phyloP scores from a whole-genome alignment of 2,888 invertebrate genomes.

The Xestobium rufovillosum region DNA sequence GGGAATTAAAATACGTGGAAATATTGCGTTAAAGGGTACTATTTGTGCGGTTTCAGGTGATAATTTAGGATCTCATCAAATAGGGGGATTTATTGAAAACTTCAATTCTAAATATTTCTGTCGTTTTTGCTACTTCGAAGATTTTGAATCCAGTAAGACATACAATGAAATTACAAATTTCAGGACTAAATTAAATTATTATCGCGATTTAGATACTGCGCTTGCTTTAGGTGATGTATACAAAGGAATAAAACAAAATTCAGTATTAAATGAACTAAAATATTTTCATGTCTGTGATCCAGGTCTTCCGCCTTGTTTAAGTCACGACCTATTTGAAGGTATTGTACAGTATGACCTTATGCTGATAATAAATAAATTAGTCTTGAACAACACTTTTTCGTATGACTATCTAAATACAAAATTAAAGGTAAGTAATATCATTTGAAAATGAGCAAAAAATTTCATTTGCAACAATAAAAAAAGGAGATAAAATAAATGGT shows the following conservation, averaged over 20 bases:
- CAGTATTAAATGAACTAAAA: constrained; percentile 21
- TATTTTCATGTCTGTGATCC: constrained; percentile 24
- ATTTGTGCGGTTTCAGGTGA: constrained; percentile 23
- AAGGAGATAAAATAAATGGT: constrained; percentile 5
- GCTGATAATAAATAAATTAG: constrained; percentile 20
- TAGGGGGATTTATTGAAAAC: constrained; percentile 30
- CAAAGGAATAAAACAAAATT: constrained; percentile 20
- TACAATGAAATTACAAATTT: background rate
- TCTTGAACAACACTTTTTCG: constrained; percentile 13
- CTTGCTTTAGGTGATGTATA: constrained; percentile 2
- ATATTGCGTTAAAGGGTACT: constrained; percentile 18
- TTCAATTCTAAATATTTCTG: constrained; percentile 27
- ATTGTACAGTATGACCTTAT: constrained; percentile 21
- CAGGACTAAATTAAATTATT: constrained; percentile 8
- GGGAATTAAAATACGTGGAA: constrained; percentile 16
- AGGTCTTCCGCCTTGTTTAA: constrained; percentile 22
- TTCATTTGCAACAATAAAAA: constrained; percentile 15
- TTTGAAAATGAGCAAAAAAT: constrained; percentile 11
- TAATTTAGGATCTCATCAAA: constrained; percentile 28
- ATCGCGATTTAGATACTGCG: constrained; percentile 8
- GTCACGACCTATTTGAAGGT: constrained; percentile 25
- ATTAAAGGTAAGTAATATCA: constrained; percentile 11
- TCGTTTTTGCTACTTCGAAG: constrained; percentile 23
- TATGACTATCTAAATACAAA: constrained; percentile 13
- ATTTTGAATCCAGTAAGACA: constrained; percentile 1